Evolutionary conservation across 2,113 vertebrate genomes (phyloP), one percentile per base, ranked within the genome.

Genomic region (Cololabis saira): DNA sequence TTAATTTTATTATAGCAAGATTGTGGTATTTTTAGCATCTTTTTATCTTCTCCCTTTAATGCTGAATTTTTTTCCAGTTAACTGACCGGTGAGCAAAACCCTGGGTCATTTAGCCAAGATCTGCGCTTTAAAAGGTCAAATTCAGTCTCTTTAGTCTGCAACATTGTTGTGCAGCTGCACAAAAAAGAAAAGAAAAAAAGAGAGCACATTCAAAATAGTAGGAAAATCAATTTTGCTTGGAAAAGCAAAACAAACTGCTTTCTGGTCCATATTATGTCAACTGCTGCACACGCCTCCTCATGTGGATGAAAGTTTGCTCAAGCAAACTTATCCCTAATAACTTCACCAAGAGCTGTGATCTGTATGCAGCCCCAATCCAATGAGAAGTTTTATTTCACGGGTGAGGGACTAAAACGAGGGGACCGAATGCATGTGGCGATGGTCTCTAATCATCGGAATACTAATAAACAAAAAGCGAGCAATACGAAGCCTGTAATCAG

Each of bases 371-470:
- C 54, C 22, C 63, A 52, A 42, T 30, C 67, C 52, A 71, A 69
- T 72, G 79, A 75, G 74, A 61, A n/a, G 37, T 71, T 82, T 76
- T 60, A 65, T 78, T 84, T 84, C 72, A 78, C 24, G 63, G 80
- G 62, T 69, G 71, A 78, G 49, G 57, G 60, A 55, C 47, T 47
- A 16, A 72, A 80, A 78, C 45, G 53, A 73, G 60, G 73, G 48
- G 43, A 74, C 59, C 12, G 47, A 76, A 69, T 68, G 71, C 73
- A 48, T 67, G 45, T 7, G 4, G 42, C 1, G 70, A 78, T 22
- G 49, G 70, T 55, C 52, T 74, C 75, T 81, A 79, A 74, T 82
- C 76, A 78, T 27, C 69, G 63, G 83, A 84, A 87, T 80, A 61
- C 76, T 68, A 70, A 85, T 71, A 82, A 74, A 84, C 67, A 83